Conservation (phyloP, 2,113 vertebrate species). For the Dissostichus mawsoni region DNA sequence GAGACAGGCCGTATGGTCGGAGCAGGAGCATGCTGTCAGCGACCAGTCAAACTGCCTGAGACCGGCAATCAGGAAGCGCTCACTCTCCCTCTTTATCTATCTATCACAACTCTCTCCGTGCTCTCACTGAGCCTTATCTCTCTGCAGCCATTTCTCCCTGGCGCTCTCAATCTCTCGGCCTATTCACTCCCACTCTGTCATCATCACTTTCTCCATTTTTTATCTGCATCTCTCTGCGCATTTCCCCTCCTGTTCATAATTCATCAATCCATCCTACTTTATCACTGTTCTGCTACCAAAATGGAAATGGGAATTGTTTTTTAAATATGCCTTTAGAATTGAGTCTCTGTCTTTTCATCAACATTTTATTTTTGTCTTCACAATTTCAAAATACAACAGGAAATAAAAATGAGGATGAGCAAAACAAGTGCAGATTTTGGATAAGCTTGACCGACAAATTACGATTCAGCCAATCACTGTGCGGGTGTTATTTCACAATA, state of each 20-base stretch:
- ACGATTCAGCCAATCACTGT: conserved; percentile 32
- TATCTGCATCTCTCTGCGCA: conserved; percentile 35
- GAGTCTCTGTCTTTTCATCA: conserved; percentile 1
- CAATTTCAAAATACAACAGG: conserved; percentile 7
- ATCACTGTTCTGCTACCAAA: conserved; percentile 12
- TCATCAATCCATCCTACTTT: conserved; percentile 30
- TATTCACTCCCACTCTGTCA: conserved; percentile 42
- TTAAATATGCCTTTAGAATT: conserved; percentile 2
- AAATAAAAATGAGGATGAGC: not conserved
- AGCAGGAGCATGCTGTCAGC: conserved; percentile 85
- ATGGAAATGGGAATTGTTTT: conserved; percentile 8
- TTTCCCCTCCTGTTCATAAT: conserved; percentile 37
- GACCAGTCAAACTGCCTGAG: conserved; percentile 77
- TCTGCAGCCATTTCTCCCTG: not conserved
- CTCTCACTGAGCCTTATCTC: conserved; percentile 54
- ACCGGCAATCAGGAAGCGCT: conserved; percentile 63
- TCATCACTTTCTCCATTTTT: conserved; percentile 46
- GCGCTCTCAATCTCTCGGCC: conserved; percentile 54
- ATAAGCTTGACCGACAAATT: not conserved
- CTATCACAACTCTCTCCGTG: conserved; percentile 58
- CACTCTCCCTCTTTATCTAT: conserved; percentile 61
- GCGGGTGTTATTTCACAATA: conserved; percentile 42
- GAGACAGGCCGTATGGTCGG: conserved; percentile 86
- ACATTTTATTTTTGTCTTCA: conserved; percentile 13
- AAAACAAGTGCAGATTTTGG: conserved; percentile 40